phyloP scores from a whole-genome alignment of 2,888 invertebrate genomes.

The Incurvaria masculella region DNA sequence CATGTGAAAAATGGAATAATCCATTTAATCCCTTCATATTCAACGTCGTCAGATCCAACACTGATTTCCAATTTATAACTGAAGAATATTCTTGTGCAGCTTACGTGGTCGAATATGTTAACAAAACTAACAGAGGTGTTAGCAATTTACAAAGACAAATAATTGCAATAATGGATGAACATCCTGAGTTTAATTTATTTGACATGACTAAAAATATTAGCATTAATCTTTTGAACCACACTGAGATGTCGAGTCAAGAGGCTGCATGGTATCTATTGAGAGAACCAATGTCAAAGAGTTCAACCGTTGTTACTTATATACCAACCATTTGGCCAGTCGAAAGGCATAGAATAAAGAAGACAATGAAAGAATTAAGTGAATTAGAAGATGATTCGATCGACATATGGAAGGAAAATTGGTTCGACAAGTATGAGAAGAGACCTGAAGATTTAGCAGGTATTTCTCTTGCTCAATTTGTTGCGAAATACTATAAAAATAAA shows the following conservation, averaged over 20 bases:
- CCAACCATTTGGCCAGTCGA: slow-evolving; percentile 25
- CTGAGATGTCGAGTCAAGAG: slow-evolving; percentile 29
- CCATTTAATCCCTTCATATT: slow-evolving; percentile 19
- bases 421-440: slow-evolving; percentile 31
- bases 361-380: slow-evolving; percentile 23
- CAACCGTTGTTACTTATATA: slow-evolving; percentile 16
- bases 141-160: slow-evolving; percentile 26
- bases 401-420: slow-evolving; percentile 32
- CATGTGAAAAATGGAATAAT: slow-evolving; percentile 16
- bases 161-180: slow-evolving; percentile 21
- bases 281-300: slow-evolving; percentile 17
- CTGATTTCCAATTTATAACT: slow-evolving; percentile 20
- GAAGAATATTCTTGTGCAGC: slow-evolving; percentile 23
- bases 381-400: slow-evolving; percentile 26
- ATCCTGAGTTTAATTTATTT: slow-evolving; percentile 21
- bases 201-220: slow-evolving; percentile 15
- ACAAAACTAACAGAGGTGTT: slow-evolving; percentile 24
- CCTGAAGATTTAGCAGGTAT: slow-evolving; percentile 24
- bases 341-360: slow-evolving; percentile 25
- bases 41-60: slow-evolving; percentile 16
- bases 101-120: slow-evolving; percentile 23
- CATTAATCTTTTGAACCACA: slow-evolving; percentile 19
- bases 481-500: slow-evolving; percentile 20
- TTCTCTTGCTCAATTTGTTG: slow-evolving; percentile 30
- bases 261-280: slow-evolving; percentile 23